A percentile compares a stretch with the other conserved stretches of the same genome.
phyloP scores from a whole-genome alignment of 2,888 invertebrate species.

The Byasa hedistus region DNA sequence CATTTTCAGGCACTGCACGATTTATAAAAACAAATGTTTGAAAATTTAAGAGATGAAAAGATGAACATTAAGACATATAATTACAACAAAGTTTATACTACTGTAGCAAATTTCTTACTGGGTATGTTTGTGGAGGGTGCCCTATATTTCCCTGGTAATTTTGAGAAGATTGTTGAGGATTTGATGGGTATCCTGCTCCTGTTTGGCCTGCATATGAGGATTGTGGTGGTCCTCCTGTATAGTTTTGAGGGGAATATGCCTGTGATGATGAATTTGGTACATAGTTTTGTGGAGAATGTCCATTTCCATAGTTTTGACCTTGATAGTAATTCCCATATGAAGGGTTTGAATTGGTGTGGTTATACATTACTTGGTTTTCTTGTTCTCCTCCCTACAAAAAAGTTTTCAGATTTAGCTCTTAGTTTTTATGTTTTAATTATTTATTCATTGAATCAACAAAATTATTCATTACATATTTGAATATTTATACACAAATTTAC shows the following conservation, averaged over 20 bases:
- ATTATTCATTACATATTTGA: too few species aligned
- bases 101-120: slow-evolving; percentile 50
- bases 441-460: neutral
- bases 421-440: neutral
- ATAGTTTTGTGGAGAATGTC: slow-evolving; percentile 72
- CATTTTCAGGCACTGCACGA: too few species aligned
- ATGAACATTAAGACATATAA: too few species aligned
- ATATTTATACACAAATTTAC: too few species aligned
- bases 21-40: too few species aligned
- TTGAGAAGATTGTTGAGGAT: slow-evolving; percentile 69
- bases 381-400: slow-evolving; percentile 67
- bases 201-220: slow-evolving; percentile 57
- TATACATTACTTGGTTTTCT: slow-evolving; percentile 70
- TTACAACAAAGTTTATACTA: neutral
- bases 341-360: slow-evolving; percentile 67
- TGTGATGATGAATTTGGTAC: slow-evolving; percentile 63
- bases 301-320: slow-evolving; percentile 72
- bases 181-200: slow-evolving; percentile 66
- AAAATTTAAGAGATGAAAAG: too few species aligned
- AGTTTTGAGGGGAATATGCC: slow-evolving; percentile 68
- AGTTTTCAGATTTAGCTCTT: neutral
- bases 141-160: slow-evolving; percentile 68
- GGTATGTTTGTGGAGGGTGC: slow-evolving; percentile 76
- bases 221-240: slow-evolving; percentile 59
- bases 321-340: slow-evolving; percentile 72